A percentile compares a stretch with the other conserved stretches of the same genome.
These are phyloP conservation scores for Xylota sylvarum DNA, from an alignment of 2,888 invertebrate genomes.

Conservation along the genomic window DNA sequence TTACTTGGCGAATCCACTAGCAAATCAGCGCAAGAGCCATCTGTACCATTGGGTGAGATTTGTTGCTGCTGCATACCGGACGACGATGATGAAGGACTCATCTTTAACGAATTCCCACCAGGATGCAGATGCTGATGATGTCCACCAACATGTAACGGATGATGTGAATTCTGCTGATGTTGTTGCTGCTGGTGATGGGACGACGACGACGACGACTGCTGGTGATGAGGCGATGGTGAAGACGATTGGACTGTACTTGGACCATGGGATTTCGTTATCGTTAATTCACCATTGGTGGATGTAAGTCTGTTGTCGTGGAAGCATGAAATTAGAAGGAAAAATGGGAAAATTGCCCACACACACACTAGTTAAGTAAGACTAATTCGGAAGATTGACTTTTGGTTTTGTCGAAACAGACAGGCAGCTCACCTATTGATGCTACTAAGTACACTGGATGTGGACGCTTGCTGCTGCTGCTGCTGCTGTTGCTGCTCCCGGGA, in stretches of 20 bases:
- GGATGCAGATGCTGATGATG: slow-evolving; percentile 84
- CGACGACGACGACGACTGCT: slow-evolving; percentile 79
- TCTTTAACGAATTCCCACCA: slow-evolving; percentile 86
- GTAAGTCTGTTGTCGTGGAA: slow-evolving; percentile 86
- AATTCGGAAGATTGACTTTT: slow-evolving; percentile 59
- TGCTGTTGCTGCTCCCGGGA: slow-evolving; percentile 78
- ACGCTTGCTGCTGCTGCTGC: slow-evolving; percentile 78
- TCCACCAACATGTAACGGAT: slow-evolving; percentile 74
- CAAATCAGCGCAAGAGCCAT: slow-evolving; percentile 88
- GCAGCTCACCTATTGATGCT: slow-evolving; percentile 88
- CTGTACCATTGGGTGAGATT: slow-evolving; percentile 88
- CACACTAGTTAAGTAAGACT: slow-evolving; percentile 58
- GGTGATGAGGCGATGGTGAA: slow-evolving; percentile 80
- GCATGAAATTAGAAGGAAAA: slow-evolving; percentile 77
- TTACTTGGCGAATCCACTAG: slow-evolving; percentile 94
- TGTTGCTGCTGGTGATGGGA: slow-evolving; percentile 64
- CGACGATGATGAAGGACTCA: slow-evolving; percentile 87
- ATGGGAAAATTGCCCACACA: slow-evolving; percentile 40
- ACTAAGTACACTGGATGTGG: slow-evolving; percentile 86
- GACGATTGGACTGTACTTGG: slow-evolving; percentile 83
- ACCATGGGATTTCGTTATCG: slow-evolving; percentile 91
- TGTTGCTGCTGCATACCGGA: slow-evolving; percentile 84
- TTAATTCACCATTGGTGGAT: slow-evolving; percentile 92
- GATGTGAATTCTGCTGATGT: slow-evolving; percentile 72
- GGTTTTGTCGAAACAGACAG: slow-evolving; percentile 73